phyloP scores from a whole-genome alignment of 1,140 invertebrate species.

The Sipha flava region DNA sequence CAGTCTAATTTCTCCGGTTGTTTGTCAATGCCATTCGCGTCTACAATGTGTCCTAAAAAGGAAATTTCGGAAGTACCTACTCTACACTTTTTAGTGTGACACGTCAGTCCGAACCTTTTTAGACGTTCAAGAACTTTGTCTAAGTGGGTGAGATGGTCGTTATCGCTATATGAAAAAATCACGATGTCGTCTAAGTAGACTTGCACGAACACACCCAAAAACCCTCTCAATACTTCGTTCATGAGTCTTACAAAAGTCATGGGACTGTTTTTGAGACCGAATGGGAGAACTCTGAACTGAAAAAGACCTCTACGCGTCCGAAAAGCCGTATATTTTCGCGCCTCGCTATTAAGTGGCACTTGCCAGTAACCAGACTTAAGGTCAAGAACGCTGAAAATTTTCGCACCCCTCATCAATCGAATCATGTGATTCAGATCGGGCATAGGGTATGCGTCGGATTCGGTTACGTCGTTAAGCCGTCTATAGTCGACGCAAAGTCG shows the following conservation, averaged over 20 bases:
- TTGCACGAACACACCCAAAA: slow-evolving; percentile 35
- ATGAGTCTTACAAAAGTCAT: slow-evolving; percentile 43
- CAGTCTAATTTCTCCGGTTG: slow-evolving; percentile 42
- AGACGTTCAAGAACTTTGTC: slow-evolving; percentile 28
- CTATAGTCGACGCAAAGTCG: slow-evolving; percentile 46
- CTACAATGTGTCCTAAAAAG: slow-evolving; percentile 44
- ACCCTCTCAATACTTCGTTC: slow-evolving; percentile 40
- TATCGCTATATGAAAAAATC: neutral
- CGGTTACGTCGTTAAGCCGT: slow-evolving; percentile 44
- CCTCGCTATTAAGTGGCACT: slow-evolving; percentile 43
- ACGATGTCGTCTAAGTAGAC: slow-evolving; percentile 35
- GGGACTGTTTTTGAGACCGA: slow-evolving; percentile 43
- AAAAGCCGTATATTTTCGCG: slow-evolving; percentile 47
- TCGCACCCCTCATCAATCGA: slow-evolving; percentile 33
- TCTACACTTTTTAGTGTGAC: slow-evolving; percentile 39
- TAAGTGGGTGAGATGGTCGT: slow-evolving; percentile 29
- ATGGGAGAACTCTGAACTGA: slow-evolving; percentile 42
- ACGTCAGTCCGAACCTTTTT: slow-evolving; percentile 8
- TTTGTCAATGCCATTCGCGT: slow-evolving; percentile 40
- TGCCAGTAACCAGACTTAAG: slow-evolving; percentile 49
- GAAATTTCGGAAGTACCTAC: slow-evolving; percentile 37
- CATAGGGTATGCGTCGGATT: slow-evolving; percentile 46
- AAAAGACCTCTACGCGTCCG: slow-evolving; percentile 38
- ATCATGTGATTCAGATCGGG: slow-evolving; percentile 47
- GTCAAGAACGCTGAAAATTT: slow-evolving; percentile 46